A percentile compares a stretch with the other conserved stretches of the same genome.
Evolutionary conservation across 2,113 vertebrate genomes (phyloP).

Genomic region (Engystomops pustulosus): DNA sequence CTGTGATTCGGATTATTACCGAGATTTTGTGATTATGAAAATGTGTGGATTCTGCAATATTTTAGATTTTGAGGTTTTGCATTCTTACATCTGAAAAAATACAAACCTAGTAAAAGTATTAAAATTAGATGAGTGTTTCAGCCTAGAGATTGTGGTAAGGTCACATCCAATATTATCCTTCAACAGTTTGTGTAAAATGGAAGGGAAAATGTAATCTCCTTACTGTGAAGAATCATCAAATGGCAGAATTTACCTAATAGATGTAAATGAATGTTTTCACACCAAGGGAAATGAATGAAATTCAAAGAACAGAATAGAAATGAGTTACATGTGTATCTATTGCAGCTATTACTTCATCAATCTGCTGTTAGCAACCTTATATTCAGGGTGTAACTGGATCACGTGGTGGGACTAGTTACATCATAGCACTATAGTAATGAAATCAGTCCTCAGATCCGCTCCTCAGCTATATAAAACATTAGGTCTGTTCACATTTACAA

Average conservation of each 20-base stretch:
- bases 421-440: no score
- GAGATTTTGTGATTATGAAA: no score
- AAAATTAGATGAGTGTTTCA: background rate
- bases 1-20: no score
- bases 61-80: no score
- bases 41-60: background rate
- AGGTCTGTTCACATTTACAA: no score
- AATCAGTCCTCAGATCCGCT: no score
- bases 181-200: constrained; percentile 24
- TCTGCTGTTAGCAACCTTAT: background rate
- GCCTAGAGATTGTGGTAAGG: constrained; percentile 15
- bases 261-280: background rate
- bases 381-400: background rate
- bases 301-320: background rate
- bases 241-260: background rate
- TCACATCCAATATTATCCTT: constrained; percentile 35
- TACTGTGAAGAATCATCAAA: background rate
- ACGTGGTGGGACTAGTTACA: background rate
- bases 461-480: no score
- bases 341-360: background rate
- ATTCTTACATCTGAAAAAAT: background rate
- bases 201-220: background rate
- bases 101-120: background rate
- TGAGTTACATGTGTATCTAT: background rate
- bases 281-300: background rate